Base-by-base conservation (phyloP, 2,797 vertebrate genomes). In the Pterois miles region DNA sequence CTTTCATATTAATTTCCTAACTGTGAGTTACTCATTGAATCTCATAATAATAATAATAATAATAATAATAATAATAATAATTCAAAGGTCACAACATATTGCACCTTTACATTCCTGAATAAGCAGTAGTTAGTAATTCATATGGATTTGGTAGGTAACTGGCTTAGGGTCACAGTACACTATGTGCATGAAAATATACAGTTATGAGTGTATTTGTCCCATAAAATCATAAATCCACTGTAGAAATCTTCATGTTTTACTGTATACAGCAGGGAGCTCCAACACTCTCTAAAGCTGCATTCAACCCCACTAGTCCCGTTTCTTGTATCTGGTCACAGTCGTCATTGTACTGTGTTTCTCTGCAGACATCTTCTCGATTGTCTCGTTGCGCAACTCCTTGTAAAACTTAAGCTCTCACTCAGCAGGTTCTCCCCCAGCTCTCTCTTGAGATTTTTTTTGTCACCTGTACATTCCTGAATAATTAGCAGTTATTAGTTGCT, bases 241-340 rank as follows among this genome's bases (percentile, higher is more conserved):
- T 27, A 23, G 13, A 65, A 27, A 22, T 46, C n/a, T n/a, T n/a
- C 7, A 38, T 58, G 31, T 1, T 20, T 85, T 70, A 89, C 48
- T 92, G 91, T 58, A 93, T 78, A 38, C 69, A 84, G 60, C 91
- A 89, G 3, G 78, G 43, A 71, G 81, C 9, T 46, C 83, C 67
- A 6, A 88, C 25, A 10, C 33, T 83, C 81, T 85, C 78, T 20
- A 92, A 66, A 71, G 81, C 86, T 67, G 71, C 62, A 1, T 93
- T 93, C 67, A 93, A 23, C 7, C 75, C 89, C 85, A 92, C 5
- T 65, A 91, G 75, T 50, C 90, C 89, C 89, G 91, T 93, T 66
- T 91, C 90, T 13, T 92, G 89, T 87, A 93, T 58, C 91, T 92
- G 0, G 58, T 68, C 59, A 89, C 65, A 56, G 52, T 48, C 4